Evolutionary conservation across 37 sponge, comb jelly and placozoan species (phyloP).

Genomic region (Ephydatia muelleri): DNA sequence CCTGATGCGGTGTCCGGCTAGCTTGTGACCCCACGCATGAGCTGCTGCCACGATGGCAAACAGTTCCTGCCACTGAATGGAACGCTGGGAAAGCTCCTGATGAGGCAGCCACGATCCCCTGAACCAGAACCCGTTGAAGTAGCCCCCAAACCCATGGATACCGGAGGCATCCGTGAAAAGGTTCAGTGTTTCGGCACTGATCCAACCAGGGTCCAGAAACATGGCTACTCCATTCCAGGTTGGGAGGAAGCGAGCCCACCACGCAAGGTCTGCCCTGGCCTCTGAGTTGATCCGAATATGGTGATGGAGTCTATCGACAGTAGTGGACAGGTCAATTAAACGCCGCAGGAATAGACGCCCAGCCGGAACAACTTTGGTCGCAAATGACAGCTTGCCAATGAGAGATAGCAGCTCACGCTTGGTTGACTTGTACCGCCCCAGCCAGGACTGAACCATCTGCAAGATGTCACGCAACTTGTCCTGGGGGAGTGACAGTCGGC

Average conservation of each 20-base stretch:
- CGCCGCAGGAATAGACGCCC: conserved; percentile 37
- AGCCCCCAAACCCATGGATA: conserved; percentile 24
- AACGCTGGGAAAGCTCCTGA: conserved; percentile 7
- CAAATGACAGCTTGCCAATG: conserved; percentile 28
- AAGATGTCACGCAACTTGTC: conserved; percentile 21
- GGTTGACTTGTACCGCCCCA: neutral
- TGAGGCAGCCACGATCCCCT: conserved; percentile 6
- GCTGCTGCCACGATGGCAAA: conserved; percentile 38
- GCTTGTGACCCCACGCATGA: conserved; percentile 25
- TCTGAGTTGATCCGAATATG: conserved; percentile 14
- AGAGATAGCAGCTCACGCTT: conserved; percentile 23
- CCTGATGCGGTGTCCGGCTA: neutral
- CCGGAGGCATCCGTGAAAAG: conserved; percentile 46
- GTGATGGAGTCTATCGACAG: conserved; percentile 8
- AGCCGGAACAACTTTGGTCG: conserved; percentile 30
- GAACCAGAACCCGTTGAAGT: conserved; percentile 27
- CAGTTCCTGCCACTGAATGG: conserved; percentile 49
- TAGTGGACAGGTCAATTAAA: conserved; percentile 28
- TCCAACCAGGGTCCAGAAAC: conserved; percentile 25
- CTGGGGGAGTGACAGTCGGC: neutral
- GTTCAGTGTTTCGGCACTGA: neutral
- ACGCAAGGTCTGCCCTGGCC: conserved; percentile 16
- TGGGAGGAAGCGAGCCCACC: conserved; percentile 8
- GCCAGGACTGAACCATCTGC: conserved; percentile 9
- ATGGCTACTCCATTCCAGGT: conserved; percentile 28